Evolutionary conservation across 2,888 invertebrate species (phyloP).

Genomic region (Lypha dubia): DNA sequence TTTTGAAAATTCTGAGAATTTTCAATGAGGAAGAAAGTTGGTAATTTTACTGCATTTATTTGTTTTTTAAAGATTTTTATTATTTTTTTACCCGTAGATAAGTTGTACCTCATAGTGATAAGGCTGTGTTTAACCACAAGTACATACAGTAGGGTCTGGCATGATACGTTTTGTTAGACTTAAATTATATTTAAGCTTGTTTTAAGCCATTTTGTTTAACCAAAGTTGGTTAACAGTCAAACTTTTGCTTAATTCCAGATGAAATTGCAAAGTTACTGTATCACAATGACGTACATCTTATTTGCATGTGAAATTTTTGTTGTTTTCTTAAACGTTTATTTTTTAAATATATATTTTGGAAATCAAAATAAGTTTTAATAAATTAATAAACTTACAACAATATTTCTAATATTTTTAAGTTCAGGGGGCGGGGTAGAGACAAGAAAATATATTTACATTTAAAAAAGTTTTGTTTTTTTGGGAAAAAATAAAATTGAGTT

Average conservation of each 20-base stretch:
- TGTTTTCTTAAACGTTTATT: not conserved
- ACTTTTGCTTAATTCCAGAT: not conserved
- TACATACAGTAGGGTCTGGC: not conserved
- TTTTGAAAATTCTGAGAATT: not conserved
- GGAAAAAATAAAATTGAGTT: not conserved
- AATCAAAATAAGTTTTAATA: too few species aligned
- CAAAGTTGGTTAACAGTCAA: not conserved
- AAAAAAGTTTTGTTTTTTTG: not conserved
- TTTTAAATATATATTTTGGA: not conserved
- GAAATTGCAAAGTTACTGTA: not conserved
- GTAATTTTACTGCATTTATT: slow-evolving; percentile 43
- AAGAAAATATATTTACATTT: slow-evolving; percentile 50
- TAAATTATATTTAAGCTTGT: too few species aligned
- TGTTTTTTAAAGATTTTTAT: slow-evolving; percentile 20
- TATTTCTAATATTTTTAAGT: too few species aligned
- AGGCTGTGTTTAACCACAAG: not conserved
- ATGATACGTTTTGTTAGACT: too few species aligned
- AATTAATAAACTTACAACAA: too few species aligned
- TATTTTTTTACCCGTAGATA: not conserved
- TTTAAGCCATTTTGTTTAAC: not conserved
- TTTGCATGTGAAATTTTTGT: slow-evolving; percentile 6
- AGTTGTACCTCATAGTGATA: not conserved
- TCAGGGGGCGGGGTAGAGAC: slow-evolving; percentile 19
- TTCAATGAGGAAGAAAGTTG: slow-evolving; percentile 13
- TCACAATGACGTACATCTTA: not conserved